These are phyloP conservation scores for Passer domesticus DNA, from an alignment of 2,113 vertebrate genomes.

Conservation along the genomic window DNA sequence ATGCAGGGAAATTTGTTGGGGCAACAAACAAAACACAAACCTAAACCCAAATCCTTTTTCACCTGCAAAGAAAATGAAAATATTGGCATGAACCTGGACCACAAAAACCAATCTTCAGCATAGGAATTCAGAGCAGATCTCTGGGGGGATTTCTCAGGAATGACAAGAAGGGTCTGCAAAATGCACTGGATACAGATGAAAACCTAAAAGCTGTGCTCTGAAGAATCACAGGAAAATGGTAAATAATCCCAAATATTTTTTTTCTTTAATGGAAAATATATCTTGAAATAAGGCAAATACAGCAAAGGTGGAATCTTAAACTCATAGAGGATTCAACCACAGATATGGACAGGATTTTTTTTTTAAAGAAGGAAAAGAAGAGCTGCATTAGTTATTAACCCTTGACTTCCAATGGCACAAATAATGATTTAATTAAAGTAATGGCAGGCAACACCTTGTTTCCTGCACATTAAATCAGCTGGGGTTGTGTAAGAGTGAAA, in stretches of 20 bases:
- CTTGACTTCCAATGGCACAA: background rate
- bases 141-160: background rate
- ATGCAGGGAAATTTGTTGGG: background rate
- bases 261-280: background rate
- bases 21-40: background rate
- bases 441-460: background rate
- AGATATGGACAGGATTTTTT: background rate
- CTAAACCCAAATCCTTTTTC: background rate
- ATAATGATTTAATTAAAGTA: background rate
- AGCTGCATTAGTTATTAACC: background rate
- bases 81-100: background rate
- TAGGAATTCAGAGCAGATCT: background rate
- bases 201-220: background rate
- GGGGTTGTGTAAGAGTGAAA: conserved; percentile 3
- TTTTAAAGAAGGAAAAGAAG: background rate
- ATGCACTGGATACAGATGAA: background rate
- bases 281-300: background rate
- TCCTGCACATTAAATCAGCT: background rate
- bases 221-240: background rate
- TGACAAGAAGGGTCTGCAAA: background rate
- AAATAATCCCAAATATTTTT: background rate
- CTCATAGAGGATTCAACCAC: background rate
- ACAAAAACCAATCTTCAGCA: background rate
- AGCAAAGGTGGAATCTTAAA: background rate
- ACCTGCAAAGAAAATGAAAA: background rate